Base-by-base conservation (phyloP, 1,140 invertebrate genomes). In the Papilio polytes region DNA sequence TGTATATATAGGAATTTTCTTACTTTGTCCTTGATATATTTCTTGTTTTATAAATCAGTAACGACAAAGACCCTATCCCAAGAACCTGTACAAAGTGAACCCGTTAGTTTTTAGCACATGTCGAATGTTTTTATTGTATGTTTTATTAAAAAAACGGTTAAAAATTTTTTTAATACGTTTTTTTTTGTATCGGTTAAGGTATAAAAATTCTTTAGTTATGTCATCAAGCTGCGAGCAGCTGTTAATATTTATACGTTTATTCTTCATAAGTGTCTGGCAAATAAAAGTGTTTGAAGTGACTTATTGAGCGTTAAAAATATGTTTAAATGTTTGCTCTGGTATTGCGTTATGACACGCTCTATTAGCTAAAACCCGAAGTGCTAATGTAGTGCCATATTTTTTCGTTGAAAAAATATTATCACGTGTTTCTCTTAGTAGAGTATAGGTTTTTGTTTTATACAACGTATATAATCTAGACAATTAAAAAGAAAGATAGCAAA, bases 31-130 rank as follows among this genome's bases (percentile, higher is more conserved):
- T 36, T 48, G 0, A 48, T 48, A 48, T 15, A 13, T 48, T 13
- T 48, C 15, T 48, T 48, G 13, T 48, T 48, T 48, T 48, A 48
- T 48, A 48, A 48, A 48, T 48, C 46, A 48, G 13, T 44, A 41
- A 78, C 12, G 36, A 10, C 26, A 41, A 48, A 22, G 12, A 31
- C 51, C 31, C 53, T 59, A n/a, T 56, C 48, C 53, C 53, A 56
- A 78, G 59, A 78, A 59, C 48, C 76, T 78, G 15, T 78, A 63
- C 41, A 46, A 44, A 41, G 13, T 8, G 46, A 66, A 78, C 56
- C 36, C 15, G 51, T 51, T 78, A 56, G 53, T n/a, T 56, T 56
- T 56, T 56, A 56, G 53, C 53, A 20, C 53, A 20, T 56, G 53
- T 56, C 53, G n/a, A 20, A 56, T 56, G 7, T 56, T 56, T 56